Evolutionary conservation across 53 echinoderm and acorn worm species (phyloP).

Genomic region (Zoroaster sp.): DNA sequence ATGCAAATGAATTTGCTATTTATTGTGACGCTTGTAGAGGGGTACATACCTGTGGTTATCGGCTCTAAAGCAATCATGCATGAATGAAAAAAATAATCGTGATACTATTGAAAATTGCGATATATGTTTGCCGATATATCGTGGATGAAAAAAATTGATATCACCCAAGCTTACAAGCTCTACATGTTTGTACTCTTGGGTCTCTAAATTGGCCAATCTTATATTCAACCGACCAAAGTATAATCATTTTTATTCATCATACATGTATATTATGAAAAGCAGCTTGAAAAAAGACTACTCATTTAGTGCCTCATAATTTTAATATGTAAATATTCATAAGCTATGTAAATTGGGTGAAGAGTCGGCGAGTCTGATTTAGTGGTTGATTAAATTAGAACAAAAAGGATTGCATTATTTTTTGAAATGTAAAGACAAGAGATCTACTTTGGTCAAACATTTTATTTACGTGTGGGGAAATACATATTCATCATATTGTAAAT

Average conservation of each 20-base stretch:
- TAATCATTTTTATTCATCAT: background rate
- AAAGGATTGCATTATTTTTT: background rate
- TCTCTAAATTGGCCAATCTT: background rate
- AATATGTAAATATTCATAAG: conserved; percentile 7
- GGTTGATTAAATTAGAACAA: background rate
- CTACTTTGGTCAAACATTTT: background rate
- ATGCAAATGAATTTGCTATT: no score
- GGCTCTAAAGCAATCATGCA: background rate
- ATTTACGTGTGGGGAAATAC: background rate
- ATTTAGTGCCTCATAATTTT: conserved; percentile 12
- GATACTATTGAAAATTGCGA: no score
- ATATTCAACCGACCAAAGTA: background rate
- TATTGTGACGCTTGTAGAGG: no score
- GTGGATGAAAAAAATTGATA: background rate
- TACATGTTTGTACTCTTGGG: background rate
- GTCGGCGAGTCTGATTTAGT: background rate
- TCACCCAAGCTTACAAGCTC: background rate
- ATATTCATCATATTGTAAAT: background rate
- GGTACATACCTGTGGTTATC: background rate
- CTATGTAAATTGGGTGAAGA: background rate
- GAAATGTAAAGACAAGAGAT: background rate
- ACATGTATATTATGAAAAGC: background rate
- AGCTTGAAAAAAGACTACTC: background rate
- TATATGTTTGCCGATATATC: background rate
- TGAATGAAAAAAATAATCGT: no score